Percentiles rank a stretch among this genome's conserved stretches.
Conservation (phyloP, 1,140 invertebrate species). For the Pseudomyrmex concolor region DNA sequence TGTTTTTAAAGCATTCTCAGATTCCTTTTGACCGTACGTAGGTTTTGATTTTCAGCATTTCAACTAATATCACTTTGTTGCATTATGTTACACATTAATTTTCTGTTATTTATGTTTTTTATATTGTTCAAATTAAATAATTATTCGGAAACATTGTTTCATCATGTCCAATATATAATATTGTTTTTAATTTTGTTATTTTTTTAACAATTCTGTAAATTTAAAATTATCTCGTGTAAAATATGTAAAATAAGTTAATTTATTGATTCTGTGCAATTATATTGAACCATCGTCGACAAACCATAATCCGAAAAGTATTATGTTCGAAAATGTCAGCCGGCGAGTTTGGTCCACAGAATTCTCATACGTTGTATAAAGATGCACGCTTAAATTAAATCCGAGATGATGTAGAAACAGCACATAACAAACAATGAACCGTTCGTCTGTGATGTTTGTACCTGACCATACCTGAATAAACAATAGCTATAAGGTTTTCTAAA, state of each 20-base stretch:
- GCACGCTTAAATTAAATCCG: slow-evolving; percentile 65
- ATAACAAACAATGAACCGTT: slow-evolving; percentile 71
- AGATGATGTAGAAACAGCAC: slow-evolving; percentile 39
- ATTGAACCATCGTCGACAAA: neutral
- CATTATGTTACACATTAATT: neutral
- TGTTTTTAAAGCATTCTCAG: slow-evolving; percentile 29
- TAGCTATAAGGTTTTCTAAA: slow-evolving; percentile 71
- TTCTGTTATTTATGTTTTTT: neutral
- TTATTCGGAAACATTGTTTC: neutral
- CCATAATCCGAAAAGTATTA: slow-evolving; percentile 1
- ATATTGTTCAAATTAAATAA: neutral
- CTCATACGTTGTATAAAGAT: slow-evolving; percentile 65
- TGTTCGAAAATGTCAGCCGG: slow-evolving; percentile 3
- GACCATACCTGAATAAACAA: slow-evolving; percentile 71
- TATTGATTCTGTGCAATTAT: neutral
- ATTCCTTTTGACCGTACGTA: slow-evolving; percentile 15
- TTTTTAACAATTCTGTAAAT: neutral
- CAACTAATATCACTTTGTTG: neutral
- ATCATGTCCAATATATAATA: neutral
- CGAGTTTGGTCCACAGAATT: slow-evolving; percentile 48
- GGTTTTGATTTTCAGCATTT: neutral
- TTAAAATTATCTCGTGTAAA: neutral
- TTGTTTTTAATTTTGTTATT: neutral
- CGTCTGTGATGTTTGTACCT: slow-evolving; percentile 30
- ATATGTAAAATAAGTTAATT: neutral